These are phyloP conservation scores for Anadara kagoshimensis DNA, from an alignment of 1,140 invertebrate genomes.

Conservation along the genomic window DNA sequence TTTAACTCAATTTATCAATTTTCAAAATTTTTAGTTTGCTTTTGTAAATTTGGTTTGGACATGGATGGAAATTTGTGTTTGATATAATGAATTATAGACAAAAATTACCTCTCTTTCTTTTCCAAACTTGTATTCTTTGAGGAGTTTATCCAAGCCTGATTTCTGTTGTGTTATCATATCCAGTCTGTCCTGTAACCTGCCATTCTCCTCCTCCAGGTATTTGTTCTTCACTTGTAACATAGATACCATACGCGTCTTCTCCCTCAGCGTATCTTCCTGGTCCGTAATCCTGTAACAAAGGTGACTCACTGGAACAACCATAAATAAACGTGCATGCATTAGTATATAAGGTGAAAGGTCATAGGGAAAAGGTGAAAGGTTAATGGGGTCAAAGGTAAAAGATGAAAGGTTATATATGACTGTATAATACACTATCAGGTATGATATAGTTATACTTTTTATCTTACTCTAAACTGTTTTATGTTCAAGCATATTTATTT, in stretches of 20 bases:
- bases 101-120: constrained; percentile 63
- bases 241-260: constrained; percentile 58
- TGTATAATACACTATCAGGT: too few species aligned
- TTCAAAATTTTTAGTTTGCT: too few species aligned
- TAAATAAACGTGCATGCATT: background rate
- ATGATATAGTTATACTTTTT: too few species aligned
- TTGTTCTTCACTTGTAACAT: constrained; percentile 58
- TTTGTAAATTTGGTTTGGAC: too few species aligned
- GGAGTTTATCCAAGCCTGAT: constrained; percentile 58
- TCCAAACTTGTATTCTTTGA: constrained; percentile 59
- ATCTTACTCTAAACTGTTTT: background rate
- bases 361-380: too few species aligned
- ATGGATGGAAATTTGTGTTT: too few species aligned
- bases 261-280: constrained; percentile 57
- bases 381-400: too few species aligned
- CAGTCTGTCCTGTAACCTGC: constrained; percentile 61
- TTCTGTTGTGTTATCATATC: constrained; percentile 60
- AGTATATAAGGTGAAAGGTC: background rate
- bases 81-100: too few species aligned
- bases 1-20: too few species aligned
- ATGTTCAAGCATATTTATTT: background rate
- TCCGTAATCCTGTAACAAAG: constrained; percentile 64
- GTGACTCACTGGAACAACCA: background rate
- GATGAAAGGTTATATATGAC: too few species aligned
- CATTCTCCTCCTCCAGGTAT: constrained; percentile 69